Base-by-base conservation (phyloP, 1,140 invertebrate species). In the Holcopasites calliopsidis region DNA sequence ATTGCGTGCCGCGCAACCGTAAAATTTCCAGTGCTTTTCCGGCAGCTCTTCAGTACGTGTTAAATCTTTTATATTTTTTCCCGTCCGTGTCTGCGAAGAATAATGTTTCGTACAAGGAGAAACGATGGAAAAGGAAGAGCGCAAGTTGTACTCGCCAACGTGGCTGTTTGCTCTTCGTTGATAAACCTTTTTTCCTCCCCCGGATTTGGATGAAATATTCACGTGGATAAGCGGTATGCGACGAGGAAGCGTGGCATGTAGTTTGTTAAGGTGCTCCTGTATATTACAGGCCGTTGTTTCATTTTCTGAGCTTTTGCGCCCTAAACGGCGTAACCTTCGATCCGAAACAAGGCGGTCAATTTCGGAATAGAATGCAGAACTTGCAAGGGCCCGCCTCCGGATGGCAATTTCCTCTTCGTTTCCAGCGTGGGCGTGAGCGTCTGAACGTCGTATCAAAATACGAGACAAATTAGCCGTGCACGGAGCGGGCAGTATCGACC, bases 21-120 rank as follows among this genome's bases (percentile, higher is more conserved):
- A 58, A 7, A 26, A 42, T n/a, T 6, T 42, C 42, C 21, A 4
- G 21, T 1, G 26, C 11, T n/a, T 8, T 31, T 7, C 26, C 42
- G 31, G 21, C 42, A 4, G 31, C 49, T 64, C 42, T 31, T 47
- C 11, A 6, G 11, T 18, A 21, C n/a, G 11, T n/a, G n/a, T 11
- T 64, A 64, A 64, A 64, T 64, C 42, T 44, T 64, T 18, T 44
- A n/a, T 64, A 64, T 64, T 26, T 69, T n/a, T n/a, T n/a, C n/a
- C 18, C 26, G 35, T 1, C 13, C 18, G 60, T 52, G 35, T n/a
- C 65, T 11, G 18, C 35, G 28, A 38, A 57, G 66, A 69, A 69
- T 57, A 57, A 38, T 57, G 26, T 31, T 23, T 23, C 18, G 26
- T 35, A 66, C 47, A 66, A 38, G 33, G 35, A 23, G 13, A 47